Conservation (phyloP, 1,140 invertebrate species). For the Dolichoris vasculosae region DNA sequence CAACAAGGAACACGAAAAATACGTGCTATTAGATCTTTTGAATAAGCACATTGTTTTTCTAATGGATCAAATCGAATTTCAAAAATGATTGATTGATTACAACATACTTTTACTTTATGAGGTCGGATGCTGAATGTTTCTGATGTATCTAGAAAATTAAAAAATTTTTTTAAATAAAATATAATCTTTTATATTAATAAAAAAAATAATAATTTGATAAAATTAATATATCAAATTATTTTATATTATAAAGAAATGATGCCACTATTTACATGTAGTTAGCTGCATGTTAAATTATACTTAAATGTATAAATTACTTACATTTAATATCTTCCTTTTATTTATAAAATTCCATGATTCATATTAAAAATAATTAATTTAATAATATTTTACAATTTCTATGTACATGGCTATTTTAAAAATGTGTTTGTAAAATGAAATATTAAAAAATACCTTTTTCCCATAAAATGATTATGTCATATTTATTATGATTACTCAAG, state of each 20-base stretch:
- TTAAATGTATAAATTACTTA: too few species aligned
- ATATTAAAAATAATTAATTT: too few species aligned
- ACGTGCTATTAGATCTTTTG: conserved; percentile 54
- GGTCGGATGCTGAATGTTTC: conserved; percentile 59
- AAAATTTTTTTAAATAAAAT: not conserved
- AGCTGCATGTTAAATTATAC: too few species aligned
- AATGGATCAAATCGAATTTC: conserved; percentile 62
- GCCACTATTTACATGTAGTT: not conserved
- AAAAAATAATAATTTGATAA: not conserved
- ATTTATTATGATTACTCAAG: conserved; percentile 60
- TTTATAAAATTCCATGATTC: too few species aligned
- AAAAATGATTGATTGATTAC: conserved; percentile 56
- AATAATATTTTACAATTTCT: too few species aligned
- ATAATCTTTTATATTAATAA: too few species aligned
- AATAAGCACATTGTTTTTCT: conserved; percentile 53
- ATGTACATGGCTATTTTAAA: not conserved
- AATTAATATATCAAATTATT: too few species aligned
- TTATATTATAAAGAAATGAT: too few species aligned
- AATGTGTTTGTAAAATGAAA: not conserved
- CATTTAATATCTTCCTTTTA: too few species aligned
- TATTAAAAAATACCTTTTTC: conserved; percentile 55
- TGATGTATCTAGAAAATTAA: conserved; percentile 53
- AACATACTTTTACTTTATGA: conserved; percentile 37
- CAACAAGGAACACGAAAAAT: conserved; percentile 45
- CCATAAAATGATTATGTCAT: conserved; percentile 58